Conservation (phyloP, 2,888 invertebrate genomes). For the Aproaerema taeniolella region DNA sequence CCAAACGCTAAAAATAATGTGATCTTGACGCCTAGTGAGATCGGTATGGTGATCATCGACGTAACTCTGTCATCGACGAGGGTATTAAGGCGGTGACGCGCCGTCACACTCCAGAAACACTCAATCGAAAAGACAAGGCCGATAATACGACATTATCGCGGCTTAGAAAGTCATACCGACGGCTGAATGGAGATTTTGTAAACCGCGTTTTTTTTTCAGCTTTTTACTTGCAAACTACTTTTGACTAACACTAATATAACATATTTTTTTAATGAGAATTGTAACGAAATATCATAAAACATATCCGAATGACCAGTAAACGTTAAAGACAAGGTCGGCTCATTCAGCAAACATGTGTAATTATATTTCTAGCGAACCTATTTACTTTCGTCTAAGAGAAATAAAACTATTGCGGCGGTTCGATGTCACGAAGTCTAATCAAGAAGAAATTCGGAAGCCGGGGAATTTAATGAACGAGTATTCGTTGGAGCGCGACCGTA, state of each 20-base stretch:
- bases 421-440: conserved; percentile 22
- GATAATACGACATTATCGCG: conserved; percentile 12
- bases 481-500: conserved; percentile 31
- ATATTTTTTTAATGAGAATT: too few relatives aligned
- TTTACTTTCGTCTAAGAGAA: too few relatives aligned
- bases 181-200: too few relatives aligned
- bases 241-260: conserved; percentile 1
- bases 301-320: too few relatives aligned
- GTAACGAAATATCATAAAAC: too few relatives aligned
- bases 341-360: too few relatives aligned
- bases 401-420: too few relatives aligned
- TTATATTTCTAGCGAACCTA: too few relatives aligned
- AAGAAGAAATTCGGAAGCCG: conserved; percentile 22
- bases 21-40: conserved; percentile 22
- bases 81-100: conserved; percentile 41
- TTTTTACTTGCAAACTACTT: too few relatives aligned
- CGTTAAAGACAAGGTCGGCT: too few relatives aligned
- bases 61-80: conserved; percentile 54
- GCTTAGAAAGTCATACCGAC: conserved; percentile 18
- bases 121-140: conserved; percentile 16
- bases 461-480: conserved; percentile 34
- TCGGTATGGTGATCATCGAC: conserved; percentile 44
- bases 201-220: too few relatives aligned
- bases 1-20: conserved; percentile 40
- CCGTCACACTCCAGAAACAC: conserved; percentile 31